phyloP scores from a whole-genome alignment of 2,888 invertebrate species.

The Aromia moschata region DNA sequence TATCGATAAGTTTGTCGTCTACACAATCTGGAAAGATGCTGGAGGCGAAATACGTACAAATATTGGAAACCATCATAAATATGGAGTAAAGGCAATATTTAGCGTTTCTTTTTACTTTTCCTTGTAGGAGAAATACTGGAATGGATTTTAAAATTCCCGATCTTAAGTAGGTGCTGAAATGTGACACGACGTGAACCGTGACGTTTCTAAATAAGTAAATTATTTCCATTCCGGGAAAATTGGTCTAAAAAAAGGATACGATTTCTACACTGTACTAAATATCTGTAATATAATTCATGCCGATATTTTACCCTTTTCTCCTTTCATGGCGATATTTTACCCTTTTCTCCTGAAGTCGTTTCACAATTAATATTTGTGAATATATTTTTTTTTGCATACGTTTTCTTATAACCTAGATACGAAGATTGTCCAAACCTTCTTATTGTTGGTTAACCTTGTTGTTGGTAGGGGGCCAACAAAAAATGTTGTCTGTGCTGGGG shows the following conservation, averaged over 20 bases:
- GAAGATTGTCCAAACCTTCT: too few relatives aligned
- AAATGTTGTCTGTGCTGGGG: too few relatives aligned
- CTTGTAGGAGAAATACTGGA: slow-evolving; percentile 6
- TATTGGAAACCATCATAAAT: slow-evolving; percentile 17
- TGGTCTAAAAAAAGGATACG: not conserved
- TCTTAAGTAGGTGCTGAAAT: slow-evolving; percentile 3
- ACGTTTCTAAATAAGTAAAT: slow-evolving; percentile 3
- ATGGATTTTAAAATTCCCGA: slow-evolving; percentile 10
- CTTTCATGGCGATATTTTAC: too few relatives aligned
- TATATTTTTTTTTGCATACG: too few relatives aligned
- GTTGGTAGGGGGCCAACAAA: too few relatives aligned
- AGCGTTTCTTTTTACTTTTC: slow-evolving; percentile 4
- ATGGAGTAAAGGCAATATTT: slow-evolving; percentile 14
- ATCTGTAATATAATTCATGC: too few relatives aligned
- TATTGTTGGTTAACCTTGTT: too few relatives aligned
- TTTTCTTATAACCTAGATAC: too few relatives aligned
- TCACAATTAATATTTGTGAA: too few relatives aligned
- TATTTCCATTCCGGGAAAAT: not conserved
- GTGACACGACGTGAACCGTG: slow-evolving; percentile 5
- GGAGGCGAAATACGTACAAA: slow-evolving; percentile 12
- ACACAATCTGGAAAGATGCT: slow-evolving; percentile 4
- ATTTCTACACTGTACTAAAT: too few relatives aligned
- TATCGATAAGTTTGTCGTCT: slow-evolving; percentile 9
- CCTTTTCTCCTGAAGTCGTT: too few relatives aligned
- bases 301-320: too few relatives aligned